Base-by-base conservation (phyloP, 2,113 vertebrate species). In the Piaya cayana region DNA sequence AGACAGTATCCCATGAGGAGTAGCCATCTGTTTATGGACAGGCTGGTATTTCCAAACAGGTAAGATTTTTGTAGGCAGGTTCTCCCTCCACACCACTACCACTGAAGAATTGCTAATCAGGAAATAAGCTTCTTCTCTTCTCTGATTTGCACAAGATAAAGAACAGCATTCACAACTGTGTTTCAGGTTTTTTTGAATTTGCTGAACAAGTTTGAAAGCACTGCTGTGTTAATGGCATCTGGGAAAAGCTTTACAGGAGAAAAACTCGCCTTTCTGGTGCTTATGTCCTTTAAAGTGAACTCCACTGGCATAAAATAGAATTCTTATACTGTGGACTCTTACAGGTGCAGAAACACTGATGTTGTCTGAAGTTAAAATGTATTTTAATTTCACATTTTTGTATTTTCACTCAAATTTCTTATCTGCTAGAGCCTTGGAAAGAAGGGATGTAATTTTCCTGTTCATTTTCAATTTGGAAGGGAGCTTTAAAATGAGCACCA, bases 11-110 rank as follows among this genome's bases (percentile, higher is more conserved):
- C 91, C 26, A 3, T 43, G 76, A 95, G 82, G 92, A 95, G 67
- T 5, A 65, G 79, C 96, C 96, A 96, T 95, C 90, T 96, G 96
- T 93, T 96, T 90, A 64, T 70, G 86, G 90, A 65, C 74, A 89
- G 81, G 30, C 55, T 93, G 93, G 34, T 93, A 92, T 79, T 96
- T 96, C 91, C 52, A 49, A 92, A 86, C 74, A 92, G 84, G 32
- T 59, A 88, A 55, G 71, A 60, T 74, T 93, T 92, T 91, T 72
- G 68, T 90, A 68, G 88, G 56, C 82, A 86, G 45, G 36, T 70
- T 83, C 83, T 83, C 67, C 62, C 53, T 91, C 37, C 68, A 47
- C 45, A 86, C 55, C 21, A 37, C 19, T 42, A 36, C 50, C 37
- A 45, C 59, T 49, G 52, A 95, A 76, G 67, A 97, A 87, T 53